Evolutionary conservation across 30 jellyfish, hydroid and myxozoan species (phyloP), one percentile per base, ranked within the genome.

Genomic region (Pelagia noctiluca): DNA sequence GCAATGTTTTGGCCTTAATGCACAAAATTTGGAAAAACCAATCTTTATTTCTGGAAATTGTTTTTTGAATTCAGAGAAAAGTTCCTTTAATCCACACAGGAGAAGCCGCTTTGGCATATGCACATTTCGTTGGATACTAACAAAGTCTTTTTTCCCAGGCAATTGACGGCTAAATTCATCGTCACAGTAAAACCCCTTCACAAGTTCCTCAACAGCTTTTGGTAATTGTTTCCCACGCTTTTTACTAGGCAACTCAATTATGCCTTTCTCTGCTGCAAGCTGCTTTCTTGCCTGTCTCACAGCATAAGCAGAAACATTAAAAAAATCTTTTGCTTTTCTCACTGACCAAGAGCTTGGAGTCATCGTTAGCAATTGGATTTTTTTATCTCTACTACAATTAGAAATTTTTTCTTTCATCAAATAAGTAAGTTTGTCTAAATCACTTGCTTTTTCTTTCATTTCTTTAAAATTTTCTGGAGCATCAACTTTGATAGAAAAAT

Each of bases 1-100:
- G 63, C 94, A 84, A 93, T 93, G 84, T 54, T 84, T 83, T 57
- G 96, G 88, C n/a, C 88, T 69, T 81, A 89, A 75, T 24, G 88
- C 19, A 71, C 90, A 71, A 38, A 83, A 89, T 37, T 53, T 89
- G 1, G 92, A 89, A 48, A 89, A 89, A 3, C 93, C 92, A 49
- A 89, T 52, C 35, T 65, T 77, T 13, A 22, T 33, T 0, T 89
- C 72, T 13, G 88, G 92, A 75, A 68, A 52, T 57, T 38, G 54
- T 50, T 22, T 31, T 50, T 89, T 82, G 67, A 71, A 89, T 23
- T 53, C 95, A 16, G 78, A 29, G 68, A n/a, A 68, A n/a, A 82
- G 82, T 78, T 89, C 96, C 26, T 66, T 73, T 29, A 82, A 78
- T 61, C 82, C 82, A 71, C 92, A 80, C 8, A 89, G 62, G 46